Base-by-base conservation (phyloP, 2,888 invertebrate species). In the Scaeva pyrastri region DNA sequence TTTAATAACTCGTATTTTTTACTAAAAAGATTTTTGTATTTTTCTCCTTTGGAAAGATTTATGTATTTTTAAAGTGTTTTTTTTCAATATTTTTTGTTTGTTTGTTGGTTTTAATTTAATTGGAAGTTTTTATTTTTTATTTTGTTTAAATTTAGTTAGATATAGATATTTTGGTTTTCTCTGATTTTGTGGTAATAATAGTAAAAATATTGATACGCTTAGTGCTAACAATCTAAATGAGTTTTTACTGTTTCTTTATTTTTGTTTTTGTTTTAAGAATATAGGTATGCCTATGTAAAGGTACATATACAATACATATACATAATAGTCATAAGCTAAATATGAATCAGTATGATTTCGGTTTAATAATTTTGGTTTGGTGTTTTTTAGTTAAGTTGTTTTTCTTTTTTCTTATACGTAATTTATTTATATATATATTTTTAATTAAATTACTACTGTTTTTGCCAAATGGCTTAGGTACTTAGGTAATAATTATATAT, bases 401-500 rank as follows among this genome's bases (percentile, higher is more conserved):
- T 31, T 50, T 60, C 41, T 58, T 55, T 21, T 75, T 72, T 45
- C 14, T 52, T 52, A 23, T 16, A 23, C 45, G 39, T 77, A 21
- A 14, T 73, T 73, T 19, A 39, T 68, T 64, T 70, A 19, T 86
- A 74, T 66, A 68, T 71, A 75, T 66, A 43, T 58, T 68, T 73
- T 52, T 73, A 41, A n/a, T 85, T 74, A 76, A 58, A 78, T 84
- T 76, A 79, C 79, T 87, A 83, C 82, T 78, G 76, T 92, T 91
- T 90, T 89, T 91, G 91, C 91, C 92, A 91, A 92, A 90, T 91
- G 92, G 92, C 91, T 91, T 92, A 92, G 92, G 92, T 92, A 92
- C 92, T 91, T 91, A 89, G 89, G 89, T 89, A 89, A 88, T 89
- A 88, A 88, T 88, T 87, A 88, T 88, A 86, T 88, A 88, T 80